A percentile compares a stretch with the other conserved stretches of the same genome.
Conservation (phyloP, 2,113 vertebrate genomes). For the Pavo muticus region DNA sequence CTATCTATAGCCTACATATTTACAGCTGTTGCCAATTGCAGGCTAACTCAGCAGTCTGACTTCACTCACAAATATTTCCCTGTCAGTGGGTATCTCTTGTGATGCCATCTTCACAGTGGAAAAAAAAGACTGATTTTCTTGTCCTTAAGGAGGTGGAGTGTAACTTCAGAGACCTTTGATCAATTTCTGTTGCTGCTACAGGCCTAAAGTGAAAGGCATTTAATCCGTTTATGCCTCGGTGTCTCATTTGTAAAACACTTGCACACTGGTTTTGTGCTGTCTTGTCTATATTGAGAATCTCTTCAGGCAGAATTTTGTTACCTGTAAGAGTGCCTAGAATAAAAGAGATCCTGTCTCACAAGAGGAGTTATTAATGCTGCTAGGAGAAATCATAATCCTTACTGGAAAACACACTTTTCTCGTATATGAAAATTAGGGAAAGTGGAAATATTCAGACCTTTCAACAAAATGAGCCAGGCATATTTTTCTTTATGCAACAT, state of each 20-base stretch:
- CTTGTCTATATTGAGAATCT: not conserved
- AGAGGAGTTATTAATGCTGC: not conserved
- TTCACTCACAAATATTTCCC: not conserved
- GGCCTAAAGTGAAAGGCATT: not conserved
- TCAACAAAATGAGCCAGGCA: not conserved
- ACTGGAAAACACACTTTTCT: not conserved
- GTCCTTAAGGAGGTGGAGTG: not conserved
- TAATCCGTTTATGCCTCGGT: not conserved
- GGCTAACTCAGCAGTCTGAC: not conserved
- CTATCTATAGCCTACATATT: not conserved
- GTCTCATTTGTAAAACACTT: not conserved
- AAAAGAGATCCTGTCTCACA: not conserved
- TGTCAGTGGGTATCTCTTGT: not conserved
- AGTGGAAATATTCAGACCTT: not conserved
- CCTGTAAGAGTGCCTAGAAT: not conserved
- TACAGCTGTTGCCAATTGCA: not conserved
- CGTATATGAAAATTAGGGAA: not conserved
- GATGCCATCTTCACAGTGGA: not conserved
- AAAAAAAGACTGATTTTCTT: not conserved
- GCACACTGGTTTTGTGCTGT: not conserved
- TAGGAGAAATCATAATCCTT: not conserved
- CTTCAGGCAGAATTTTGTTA: not conserved
- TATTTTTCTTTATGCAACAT: not conserved
- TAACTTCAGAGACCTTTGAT: not conserved
- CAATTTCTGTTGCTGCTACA: not conserved